Evolutionary conservation across 2,888 invertebrate genomes (phyloP).

Genomic region (Hipparchia sbordonii): DNA sequence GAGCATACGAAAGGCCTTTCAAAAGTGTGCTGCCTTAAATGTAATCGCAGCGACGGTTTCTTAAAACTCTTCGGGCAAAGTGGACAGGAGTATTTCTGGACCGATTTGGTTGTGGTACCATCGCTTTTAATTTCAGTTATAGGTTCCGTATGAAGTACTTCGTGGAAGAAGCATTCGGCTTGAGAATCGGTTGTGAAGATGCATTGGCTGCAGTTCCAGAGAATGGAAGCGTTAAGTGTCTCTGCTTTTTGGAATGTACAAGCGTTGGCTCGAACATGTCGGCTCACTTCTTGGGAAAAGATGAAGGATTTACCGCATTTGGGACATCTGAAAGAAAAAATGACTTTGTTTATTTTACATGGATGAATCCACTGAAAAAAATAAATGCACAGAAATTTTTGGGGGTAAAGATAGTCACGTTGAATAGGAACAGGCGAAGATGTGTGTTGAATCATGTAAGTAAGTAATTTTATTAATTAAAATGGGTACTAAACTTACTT

Average conservation of each 20-base stretch:
- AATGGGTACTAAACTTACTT: constrained; percentile 71
- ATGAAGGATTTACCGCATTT: constrained; percentile 87
- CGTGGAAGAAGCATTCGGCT: constrained; percentile 89
- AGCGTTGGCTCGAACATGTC: constrained; percentile 85
- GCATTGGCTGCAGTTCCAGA: constrained; percentile 84
- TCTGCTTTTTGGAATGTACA: constrained; percentile 71
- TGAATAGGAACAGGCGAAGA: too few relatives aligned
- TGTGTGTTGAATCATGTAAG: too few relatives aligned
- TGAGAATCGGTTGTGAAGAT: constrained; percentile 84
- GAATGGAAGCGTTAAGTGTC: constrained; percentile 51
- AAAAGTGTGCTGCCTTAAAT: constrained; percentile 88
- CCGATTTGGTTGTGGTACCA: constrained; percentile 47
- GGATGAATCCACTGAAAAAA: too few relatives aligned
- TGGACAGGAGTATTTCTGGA: constrained; percentile 85
- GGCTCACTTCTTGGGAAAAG: constrained; percentile 88
- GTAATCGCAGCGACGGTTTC: constrained; percentile 86
- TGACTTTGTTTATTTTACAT: not conserved
- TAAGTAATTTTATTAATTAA: not conserved
- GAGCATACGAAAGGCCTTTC: constrained; percentile 88
- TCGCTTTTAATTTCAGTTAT: constrained; percentile 51
- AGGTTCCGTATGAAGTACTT: constrained; percentile 84
- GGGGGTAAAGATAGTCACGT: too few relatives aligned
- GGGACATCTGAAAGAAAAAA: constrained; percentile 82
- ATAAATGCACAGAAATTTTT: too few relatives aligned
- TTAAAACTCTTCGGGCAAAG: constrained; percentile 85